phyloP scores from a whole-genome alignment of 35 echinoderm and acorn worm genomes.

The Apostichopus japonicus region DNA sequence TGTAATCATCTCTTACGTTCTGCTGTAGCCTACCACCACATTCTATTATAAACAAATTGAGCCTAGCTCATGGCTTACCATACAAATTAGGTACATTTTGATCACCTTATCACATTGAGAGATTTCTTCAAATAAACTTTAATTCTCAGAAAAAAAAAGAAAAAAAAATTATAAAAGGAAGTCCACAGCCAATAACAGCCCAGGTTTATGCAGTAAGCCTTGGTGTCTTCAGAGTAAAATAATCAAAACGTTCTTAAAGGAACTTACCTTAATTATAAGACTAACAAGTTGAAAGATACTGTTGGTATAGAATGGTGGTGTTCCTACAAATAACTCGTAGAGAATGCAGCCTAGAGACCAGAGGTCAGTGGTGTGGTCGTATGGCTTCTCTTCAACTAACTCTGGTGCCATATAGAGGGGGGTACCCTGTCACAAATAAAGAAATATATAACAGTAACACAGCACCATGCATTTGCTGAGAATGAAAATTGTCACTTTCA shows the following conservation, averaged over 20 bases:
- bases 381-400: slow-evolving; percentile 98
- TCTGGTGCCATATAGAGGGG: slow-evolving; percentile 99
- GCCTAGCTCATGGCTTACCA: too few relatives aligned
- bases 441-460: background rate
- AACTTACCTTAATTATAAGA: slow-evolving; percentile 97
- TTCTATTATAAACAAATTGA: too few relatives aligned
- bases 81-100: too few relatives aligned
- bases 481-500: too few relatives aligned
- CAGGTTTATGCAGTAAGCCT: too few relatives aligned
- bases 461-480: too few relatives aligned
- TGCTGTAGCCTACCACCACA: too few relatives aligned
- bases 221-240: too few relatives aligned
- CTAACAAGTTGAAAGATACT: slow-evolving; percentile 99
- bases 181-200: too few relatives aligned
- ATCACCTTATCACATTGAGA: too few relatives aligned
- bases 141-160: too few relatives aligned
- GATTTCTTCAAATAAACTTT: background rate
- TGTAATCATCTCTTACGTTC: too few relatives aligned
- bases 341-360: slow-evolving; percentile 98
- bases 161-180: background rate
- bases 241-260: background rate
- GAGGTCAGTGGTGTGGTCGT: slow-evolving; percentile 97
- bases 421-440: slow-evolving; percentile 72
- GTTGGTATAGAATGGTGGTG: slow-evolving; percentile 99
- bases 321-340: slow-evolving; percentile 96